Base-by-base conservation (phyloP, 1,140 invertebrate species). In the Ericerus pela region DNA sequence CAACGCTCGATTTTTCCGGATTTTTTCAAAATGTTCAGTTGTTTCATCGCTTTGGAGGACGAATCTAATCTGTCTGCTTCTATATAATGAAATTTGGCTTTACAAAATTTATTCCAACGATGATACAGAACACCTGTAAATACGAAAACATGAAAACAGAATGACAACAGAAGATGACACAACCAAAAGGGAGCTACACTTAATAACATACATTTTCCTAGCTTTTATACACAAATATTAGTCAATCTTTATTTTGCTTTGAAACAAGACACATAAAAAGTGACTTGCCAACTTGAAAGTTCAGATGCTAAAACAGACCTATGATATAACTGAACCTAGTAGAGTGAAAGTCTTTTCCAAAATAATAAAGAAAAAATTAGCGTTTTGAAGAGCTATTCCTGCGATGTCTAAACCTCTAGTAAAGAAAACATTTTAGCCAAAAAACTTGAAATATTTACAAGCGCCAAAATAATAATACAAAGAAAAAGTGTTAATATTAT, bases 51-150 rank as follows among this genome's bases (percentile, higher is more conserved):
- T 58, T 75, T 71, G 58, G 79, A 73, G 53, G 72, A 66, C 3
- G 86, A 81, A 66, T 90, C 78, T 1, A 92, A 65, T 63, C 75
- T 68, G 31, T 92, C 69, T 12, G 90, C 85, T 67, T 75, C 79
- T 55, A 72, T 71, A 65, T 96, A 96, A 68, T 80, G 78, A 54
- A 75, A 64, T 65, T 81, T 76, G 2, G 91, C 91, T 59, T 78
- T 68, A 1, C 79, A 68, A 59, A 78, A 74, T 72, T 84, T 89
- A 53, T 84, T 83, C 90, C 89, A 95, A 31, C 88, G 79, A 71
- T 96, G 92, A 72, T 95, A 96, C 1, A 96, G 72, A 26, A 96
- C 90, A 59, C 89, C 88, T 88, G 64, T 36, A 76, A 76, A 63
- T 61, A 59, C 62, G 58, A 63, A n/a, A n/a, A n/a, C n/a, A n/a